Evolutionary conservation across 2,888 invertebrate species (phyloP).

Genomic region (Exocentrus adspersus): DNA sequence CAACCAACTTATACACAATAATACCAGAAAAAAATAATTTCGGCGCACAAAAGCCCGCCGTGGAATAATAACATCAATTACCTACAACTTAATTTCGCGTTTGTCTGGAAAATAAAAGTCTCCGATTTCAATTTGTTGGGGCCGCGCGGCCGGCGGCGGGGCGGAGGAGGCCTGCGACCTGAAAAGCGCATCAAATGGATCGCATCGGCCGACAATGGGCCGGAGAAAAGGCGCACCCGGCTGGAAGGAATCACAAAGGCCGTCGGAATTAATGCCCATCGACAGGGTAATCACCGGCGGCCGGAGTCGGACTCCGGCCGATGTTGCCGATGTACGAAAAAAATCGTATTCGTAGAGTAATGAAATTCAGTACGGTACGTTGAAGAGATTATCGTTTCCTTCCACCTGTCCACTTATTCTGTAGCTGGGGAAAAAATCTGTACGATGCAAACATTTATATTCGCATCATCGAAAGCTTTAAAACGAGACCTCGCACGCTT

Average conservation of each 20-base stretch:
- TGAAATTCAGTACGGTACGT: no score
- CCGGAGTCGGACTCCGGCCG: slow-evolving; percentile 30
- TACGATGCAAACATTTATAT: no score
- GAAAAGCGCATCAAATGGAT: slow-evolving; percentile 50
- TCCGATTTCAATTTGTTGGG: slow-evolving; percentile 27
- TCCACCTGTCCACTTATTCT: no score
- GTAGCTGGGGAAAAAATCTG: no score
- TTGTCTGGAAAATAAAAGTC: slow-evolving; percentile 7
- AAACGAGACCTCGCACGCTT: no score
- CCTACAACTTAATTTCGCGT: slow-evolving; percentile 12
- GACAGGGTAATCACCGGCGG: slow-evolving; percentile 56
- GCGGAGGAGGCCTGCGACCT: slow-evolving; percentile 30
- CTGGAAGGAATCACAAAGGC: slow-evolving; percentile 52
- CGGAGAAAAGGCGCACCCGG: slow-evolving; percentile 49
- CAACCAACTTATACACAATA: no score
- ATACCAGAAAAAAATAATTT: no score
- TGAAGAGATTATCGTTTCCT: no score
- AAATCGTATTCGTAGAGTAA: no score
- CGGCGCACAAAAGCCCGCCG: no score
- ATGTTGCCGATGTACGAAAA: slow-evolving; percentile 4
- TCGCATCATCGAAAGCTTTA: no score
- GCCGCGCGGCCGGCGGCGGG: slow-evolving; percentile 28
- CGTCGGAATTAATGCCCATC: slow-evolving; percentile 53
- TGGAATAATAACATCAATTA: not conserved
- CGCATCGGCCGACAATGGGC: slow-evolving; percentile 42